These are phyloP conservation scores for Malacosoma neustria DNA, from an alignment of 2,888 invertebrate genomes.

Conservation along the genomic window DNA sequence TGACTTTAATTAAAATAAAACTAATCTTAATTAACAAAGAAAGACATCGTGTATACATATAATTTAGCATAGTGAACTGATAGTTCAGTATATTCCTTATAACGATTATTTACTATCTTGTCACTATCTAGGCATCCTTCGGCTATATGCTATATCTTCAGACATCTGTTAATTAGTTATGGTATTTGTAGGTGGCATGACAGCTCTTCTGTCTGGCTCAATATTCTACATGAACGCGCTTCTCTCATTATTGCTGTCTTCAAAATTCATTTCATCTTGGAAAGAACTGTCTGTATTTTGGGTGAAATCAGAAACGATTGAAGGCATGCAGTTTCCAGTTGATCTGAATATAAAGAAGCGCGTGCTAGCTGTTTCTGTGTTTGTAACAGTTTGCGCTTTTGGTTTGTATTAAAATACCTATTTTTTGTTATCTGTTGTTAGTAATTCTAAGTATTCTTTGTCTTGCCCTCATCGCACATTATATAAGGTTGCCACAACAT, in stretches of 20 bases:
- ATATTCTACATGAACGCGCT: constrained; percentile 74
- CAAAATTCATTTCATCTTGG: constrained; percentile 50
- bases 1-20: too few relatives aligned
- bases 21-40: too few relatives aligned
- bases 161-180: too few relatives aligned
- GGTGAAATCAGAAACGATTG: constrained; percentile 28
- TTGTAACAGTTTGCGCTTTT: constrained; percentile 31
- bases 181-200: constrained; percentile 37
- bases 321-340: constrained; percentile 24
- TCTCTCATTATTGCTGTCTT: constrained; percentile 64
- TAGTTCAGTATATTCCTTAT: too few relatives aligned
- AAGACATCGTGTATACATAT: too few relatives aligned
- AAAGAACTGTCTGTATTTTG: constrained; percentile 29
- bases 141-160: too few relatives aligned
- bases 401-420: constrained; percentile 20
- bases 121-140: too few relatives aligned
- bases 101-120: too few relatives aligned
- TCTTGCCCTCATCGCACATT: too few relatives aligned
- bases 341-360: constrained; percentile 31
- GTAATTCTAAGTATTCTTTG: not conserved
- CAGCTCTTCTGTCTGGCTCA: constrained; percentile 44
- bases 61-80: too few relatives aligned
- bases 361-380: constrained; percentile 25
- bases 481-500: too few relatives aligned
- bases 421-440: not conserved